Evolutionary conservation across 2,888 invertebrate genomes (phyloP).

Genomic region (Metalampra italica): DNA sequence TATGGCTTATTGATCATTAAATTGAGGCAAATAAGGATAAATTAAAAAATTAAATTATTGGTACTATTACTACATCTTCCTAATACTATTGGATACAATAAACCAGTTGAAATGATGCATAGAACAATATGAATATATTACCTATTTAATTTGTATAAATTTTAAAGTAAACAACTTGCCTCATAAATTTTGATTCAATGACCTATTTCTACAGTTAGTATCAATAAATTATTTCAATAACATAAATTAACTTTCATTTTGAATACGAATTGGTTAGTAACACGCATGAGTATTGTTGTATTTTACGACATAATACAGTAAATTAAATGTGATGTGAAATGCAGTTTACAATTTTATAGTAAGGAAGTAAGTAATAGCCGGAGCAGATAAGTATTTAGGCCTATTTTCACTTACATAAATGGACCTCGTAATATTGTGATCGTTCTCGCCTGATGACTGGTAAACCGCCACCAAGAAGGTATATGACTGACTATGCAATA

Average conservation of each 20-base stretch:
- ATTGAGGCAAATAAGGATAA: constrained; percentile 32
- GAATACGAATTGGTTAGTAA: not conserved
- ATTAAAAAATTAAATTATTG: constrained; percentile 9
- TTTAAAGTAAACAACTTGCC: not conserved
- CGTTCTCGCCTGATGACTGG: too few relatives aligned
- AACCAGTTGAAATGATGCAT: constrained; percentile 13
- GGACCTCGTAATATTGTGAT: not conserved
- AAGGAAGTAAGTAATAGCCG: not conserved
- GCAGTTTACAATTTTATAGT: not conserved
- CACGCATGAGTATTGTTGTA: constrained; percentile 1
- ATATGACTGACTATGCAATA: not conserved
- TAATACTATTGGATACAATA: constrained; percentile 9
- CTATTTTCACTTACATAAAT: not conserved
- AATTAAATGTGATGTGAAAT: not conserved
- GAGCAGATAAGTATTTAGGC: not conserved
- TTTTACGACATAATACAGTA: not conserved
- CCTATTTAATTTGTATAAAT: not conserved
- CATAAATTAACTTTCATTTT: not conserved
- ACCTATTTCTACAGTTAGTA: constrained; percentile 15
- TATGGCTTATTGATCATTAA: constrained; percentile 61
- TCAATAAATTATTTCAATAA: constrained; percentile 11
- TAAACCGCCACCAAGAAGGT: too few relatives aligned
- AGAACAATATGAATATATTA: constrained; percentile 12
- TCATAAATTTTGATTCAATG: not conserved
- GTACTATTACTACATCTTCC: constrained; percentile 7